phyloP scores from a whole-genome alignment of 2,888 invertebrate species.

The Dorcus parallelipipedus region DNA sequence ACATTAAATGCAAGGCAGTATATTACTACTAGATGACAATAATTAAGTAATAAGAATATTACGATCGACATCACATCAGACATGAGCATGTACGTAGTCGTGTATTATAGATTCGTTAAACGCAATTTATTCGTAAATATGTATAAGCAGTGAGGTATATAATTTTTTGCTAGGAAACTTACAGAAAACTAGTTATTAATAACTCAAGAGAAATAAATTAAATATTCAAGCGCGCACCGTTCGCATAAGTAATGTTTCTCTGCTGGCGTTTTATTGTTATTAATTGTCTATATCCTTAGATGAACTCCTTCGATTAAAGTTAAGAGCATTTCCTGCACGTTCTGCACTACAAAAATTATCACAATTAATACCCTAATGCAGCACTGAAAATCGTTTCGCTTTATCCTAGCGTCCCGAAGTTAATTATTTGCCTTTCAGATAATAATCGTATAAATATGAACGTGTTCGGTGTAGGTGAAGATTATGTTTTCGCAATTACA shows the following conservation, averaged over 20 bases:
- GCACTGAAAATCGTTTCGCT: no score
- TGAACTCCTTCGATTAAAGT: conserved; percentile 11
- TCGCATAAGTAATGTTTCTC: conserved; percentile 6
- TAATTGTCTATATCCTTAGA: conserved; percentile 21
- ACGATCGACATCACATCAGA: not conserved
- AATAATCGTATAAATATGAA: not conserved
- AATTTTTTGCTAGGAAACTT: not conserved
- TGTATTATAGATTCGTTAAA: not conserved
- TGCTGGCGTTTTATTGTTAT: conserved; percentile 18
- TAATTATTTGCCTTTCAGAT: no score
- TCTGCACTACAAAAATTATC: not conserved
- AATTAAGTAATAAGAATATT: no score
- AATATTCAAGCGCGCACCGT: conserved; percentile 1
- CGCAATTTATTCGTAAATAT: not conserved
- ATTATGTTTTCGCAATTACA: not conserved
- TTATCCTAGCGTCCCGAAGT: no score
- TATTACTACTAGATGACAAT: no score
- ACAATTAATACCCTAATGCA: not conserved
- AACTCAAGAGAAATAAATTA: conserved; percentile 1
- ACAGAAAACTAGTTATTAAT: conserved; percentile 13
- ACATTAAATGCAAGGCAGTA: no score
- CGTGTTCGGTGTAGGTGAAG: not conserved
- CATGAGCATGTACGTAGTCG: not conserved
- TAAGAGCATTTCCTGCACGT: conserved; percentile 16
- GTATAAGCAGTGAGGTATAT: not conserved